Conservation (phyloP, 2,888 invertebrate genomes). For the Tupiocoris notatus region DNA sequence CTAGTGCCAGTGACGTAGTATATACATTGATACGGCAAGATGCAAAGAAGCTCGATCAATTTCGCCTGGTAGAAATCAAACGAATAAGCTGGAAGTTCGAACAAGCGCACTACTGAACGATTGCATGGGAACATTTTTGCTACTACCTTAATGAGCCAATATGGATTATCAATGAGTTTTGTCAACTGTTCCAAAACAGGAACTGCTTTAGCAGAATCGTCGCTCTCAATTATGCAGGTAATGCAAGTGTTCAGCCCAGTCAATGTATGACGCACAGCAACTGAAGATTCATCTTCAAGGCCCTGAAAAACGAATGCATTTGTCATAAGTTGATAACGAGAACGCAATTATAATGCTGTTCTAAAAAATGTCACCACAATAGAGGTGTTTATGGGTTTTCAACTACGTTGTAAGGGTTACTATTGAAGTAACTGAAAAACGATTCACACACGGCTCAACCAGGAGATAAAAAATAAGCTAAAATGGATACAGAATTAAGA, state of each 20-base stretch:
- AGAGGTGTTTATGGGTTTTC: too few species aligned
- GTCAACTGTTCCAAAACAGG: conserved; percentile 64
- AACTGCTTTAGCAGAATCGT: conserved; percentile 60
- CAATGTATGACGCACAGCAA: conserved; percentile 71
- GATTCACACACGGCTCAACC: too few species aligned
- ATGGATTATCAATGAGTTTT: conserved; percentile 67
- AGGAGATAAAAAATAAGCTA: too few species aligned
- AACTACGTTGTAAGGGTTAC: too few species aligned
- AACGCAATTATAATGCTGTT: too few species aligned
- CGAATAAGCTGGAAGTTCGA: too few species aligned
- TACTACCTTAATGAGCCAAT: conserved; percentile 78
- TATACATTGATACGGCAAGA: conserved; percentile 62
- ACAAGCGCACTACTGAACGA: too few species aligned
- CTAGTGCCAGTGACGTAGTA: conserved; percentile 58
- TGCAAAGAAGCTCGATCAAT: conserved; percentile 63
- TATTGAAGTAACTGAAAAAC: too few species aligned
- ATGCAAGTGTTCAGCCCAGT: conserved; percentile 63
- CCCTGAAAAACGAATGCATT: conserved; percentile 67
- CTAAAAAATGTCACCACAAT: too few species aligned
- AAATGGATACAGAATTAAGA: too few species aligned
- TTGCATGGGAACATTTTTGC: too few species aligned
- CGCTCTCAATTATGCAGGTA: conserved; percentile 62
- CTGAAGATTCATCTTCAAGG: conserved; percentile 70
- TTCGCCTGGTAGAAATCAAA: conserved; percentile 62
- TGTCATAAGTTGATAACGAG: too few species aligned